Evolutionary conservation across 2,113 vertebrate species (phyloP), one percentile per base, ranked within the genome.

Genomic region (Brachypodius melanocephalos): DNA sequence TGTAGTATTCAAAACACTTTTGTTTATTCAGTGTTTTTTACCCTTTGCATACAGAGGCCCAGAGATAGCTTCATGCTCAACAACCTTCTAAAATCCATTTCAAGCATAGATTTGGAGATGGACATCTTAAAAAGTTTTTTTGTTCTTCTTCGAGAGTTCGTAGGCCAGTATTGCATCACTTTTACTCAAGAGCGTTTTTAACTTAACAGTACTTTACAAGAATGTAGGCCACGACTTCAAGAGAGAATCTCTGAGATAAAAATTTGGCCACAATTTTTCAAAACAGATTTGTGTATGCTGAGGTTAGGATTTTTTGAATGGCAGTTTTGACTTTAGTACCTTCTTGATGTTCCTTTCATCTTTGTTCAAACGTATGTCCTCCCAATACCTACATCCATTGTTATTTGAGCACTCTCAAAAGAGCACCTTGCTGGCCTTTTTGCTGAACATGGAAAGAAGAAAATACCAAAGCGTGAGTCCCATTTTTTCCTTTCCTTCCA

Each of bases 401-500:
- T 29, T 59, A 6, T 42, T 51, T 9, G 10, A 65, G 9, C 21
- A 26, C 40, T 29, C 26, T 73, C 24, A 2, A 34, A 29, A 59
- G 11, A 77, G 20, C 24, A 43, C 9, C 38, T 84, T 65, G 24
- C 18, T 52, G 45, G 3, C 28, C n/a, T 32, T 45, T 81, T 85
- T 48, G 36, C 17, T 69, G 42, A 78, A 36, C 2, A 2, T 11
- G 8, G 45, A 48, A 54, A 49, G 10, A 78, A 29, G 9, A 79
- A 26, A 11, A 80, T 32, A 46, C 6, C 52, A 34, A 0, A 4
- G 10, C 22, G 25, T 0, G 9, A 65, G 20, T 61, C 10, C 9
- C 42, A 57, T 32, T 14, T 81, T 8, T 71, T 78, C 17, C 25
- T 52, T 85, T 77, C 5, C 34, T 77, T 69, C 81, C 24, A 52